Evolutionary conservation across 1,140 invertebrate genomes (phyloP), one percentile per base, ranked within the genome.

Genomic region (Pseudachorutes palmiensis): DNA sequence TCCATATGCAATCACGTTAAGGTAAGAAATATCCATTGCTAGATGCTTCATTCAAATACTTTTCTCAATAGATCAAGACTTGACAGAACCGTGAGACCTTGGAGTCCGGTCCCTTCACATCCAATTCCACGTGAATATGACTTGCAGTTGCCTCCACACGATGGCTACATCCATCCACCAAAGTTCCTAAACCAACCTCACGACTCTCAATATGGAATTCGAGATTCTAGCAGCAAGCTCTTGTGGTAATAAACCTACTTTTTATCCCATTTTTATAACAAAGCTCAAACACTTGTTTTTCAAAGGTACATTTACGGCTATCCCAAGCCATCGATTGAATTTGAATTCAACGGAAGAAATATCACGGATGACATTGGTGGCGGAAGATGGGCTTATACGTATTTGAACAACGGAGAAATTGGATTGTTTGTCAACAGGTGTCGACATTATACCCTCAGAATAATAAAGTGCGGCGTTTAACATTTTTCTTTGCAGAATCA

Each of bases 331-430:
- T 41, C 14, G 58, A 71, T 82, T 22, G 75, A 74, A 1, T 83
- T 81, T 79, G 78, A 75, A 62, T 77, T 76, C 64, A 76, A 80
- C 64, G 80, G 76, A n/a, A 69, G 76, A 68, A 68, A 36, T 1
- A 64, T 64, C 5, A 51, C 61, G 1, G 48, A 55, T 14, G 88
- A 92, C 74, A 85, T 84, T 72, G 90, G 87, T 2, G 89, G 89
- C 3, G 80, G 89, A 45, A 69, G 74, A 0, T 94, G 88, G 74
- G 88, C 90, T 75, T 87, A 84, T 74, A 90, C 88, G 72, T 92
- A 94, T 75, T 91, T 90, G 0, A 84, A 90, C 70, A 95, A 93
- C 75, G 90, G 91, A 16, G 90, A 92, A 78, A 88, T 90, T 0
- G 90, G 89, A 0, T 80, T 94, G 2, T 65, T 12, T 58, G 33